phyloP scores from a whole-genome alignment of 2,797 vertebrate species.

The Danio jaintianensis region DNA sequence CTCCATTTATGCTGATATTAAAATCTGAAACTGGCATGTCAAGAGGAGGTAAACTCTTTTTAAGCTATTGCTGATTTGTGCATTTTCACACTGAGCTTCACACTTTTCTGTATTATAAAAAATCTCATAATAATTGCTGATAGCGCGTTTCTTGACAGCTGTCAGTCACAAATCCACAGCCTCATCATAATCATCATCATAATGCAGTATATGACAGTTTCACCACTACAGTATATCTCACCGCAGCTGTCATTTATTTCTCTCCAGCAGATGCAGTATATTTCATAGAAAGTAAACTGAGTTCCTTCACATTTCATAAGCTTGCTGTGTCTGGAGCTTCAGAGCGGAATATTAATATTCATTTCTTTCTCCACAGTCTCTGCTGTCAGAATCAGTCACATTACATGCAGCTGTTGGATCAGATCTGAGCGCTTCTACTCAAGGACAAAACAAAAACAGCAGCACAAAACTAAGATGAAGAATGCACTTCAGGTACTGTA shows the following conservation, averaged over 20 bases:
- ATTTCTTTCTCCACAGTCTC: constrained; percentile 21
- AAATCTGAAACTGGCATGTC: no score
- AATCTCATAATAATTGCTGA: not conserved
- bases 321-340: not conserved
- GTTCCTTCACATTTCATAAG: constrained; percentile 31
- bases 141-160: constrained; percentile 12
- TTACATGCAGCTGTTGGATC: constrained; percentile 17
- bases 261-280: constrained; percentile 4
- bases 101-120: not conserved
- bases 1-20: no score
- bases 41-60: no score
- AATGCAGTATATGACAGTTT: constrained; percentile 3
- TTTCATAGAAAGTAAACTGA: constrained; percentile 20
- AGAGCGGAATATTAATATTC: constrained; percentile 40
- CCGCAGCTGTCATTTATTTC: not conserved
- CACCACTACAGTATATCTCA: not conserved
- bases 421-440: constrained; percentile 47
- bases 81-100: not conserved
- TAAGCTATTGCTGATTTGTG: not conserved
- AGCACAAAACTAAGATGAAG: constrained; percentile 47
- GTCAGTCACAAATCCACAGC: constrained; percentile 4
- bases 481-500: not conserved
- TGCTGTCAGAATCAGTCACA: constrained; percentile 30
- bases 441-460: constrained; percentile 52
- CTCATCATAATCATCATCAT: not conserved